These are phyloP conservation scores for Sycon ciliatum DNA, from an alignment of 37 sponge, comb jelly and placozoan genomes.

Conservation along the genomic window DNA sequence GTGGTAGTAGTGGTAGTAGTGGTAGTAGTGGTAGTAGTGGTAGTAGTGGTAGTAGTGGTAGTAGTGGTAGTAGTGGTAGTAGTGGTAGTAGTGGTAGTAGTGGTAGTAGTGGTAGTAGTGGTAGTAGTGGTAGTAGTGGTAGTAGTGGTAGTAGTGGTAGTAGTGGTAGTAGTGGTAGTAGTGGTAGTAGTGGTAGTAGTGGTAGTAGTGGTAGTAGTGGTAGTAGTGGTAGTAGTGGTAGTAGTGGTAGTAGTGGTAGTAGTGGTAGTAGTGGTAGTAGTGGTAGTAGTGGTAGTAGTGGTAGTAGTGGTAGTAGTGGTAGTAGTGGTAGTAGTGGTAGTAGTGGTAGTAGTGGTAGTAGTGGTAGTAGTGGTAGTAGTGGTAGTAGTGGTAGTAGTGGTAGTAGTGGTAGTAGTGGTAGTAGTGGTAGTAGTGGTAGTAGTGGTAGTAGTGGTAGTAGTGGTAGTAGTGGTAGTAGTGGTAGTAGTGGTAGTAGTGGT, in stretches of 20 bases:
- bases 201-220: slow-evolving; percentile 9
- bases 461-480: slow-evolving; percentile 9
- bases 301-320: slow-evolving; percentile 9
- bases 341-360: slow-evolving; percentile 8
- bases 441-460: slow-evolving; percentile 9
- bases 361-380: slow-evolving; percentile 9
- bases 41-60: slow-evolving; percentile 8
- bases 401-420: slow-evolving; percentile 8
- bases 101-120: slow-evolving; percentile 9
- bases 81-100: slow-evolving; percentile 9
- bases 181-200: slow-evolving; percentile 9
- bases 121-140: slow-evolving; percentile 9
- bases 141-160: slow-evolving; percentile 9
- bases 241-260: slow-evolving; percentile 9
- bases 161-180: slow-evolving; percentile 8
- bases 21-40: slow-evolving; percentile 9
- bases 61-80: slow-evolving; percentile 9
- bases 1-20: slow-evolving; percentile 9
- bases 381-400: slow-evolving; percentile 9
- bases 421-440: slow-evolving; percentile 9
- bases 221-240: slow-evolving; percentile 8
- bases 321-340: slow-evolving; percentile 9
- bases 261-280: slow-evolving; percentile 9
- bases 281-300: slow-evolving; percentile 9
- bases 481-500: slow-evolving; percentile 9